phyloP scores from a whole-genome alignment of 2,888 invertebrate genomes.

The Brachycybe producta region DNA sequence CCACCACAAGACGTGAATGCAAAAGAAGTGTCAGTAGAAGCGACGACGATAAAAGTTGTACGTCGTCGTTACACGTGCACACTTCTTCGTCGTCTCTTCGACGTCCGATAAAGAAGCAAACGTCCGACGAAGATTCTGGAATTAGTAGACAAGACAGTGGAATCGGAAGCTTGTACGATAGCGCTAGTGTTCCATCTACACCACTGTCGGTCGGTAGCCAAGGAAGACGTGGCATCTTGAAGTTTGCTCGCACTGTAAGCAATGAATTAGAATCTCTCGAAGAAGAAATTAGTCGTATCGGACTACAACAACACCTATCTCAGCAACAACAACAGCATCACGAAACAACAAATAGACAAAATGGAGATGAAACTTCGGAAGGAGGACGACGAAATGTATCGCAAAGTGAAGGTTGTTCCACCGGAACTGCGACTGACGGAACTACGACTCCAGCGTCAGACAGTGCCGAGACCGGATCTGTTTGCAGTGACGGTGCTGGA shows the following conservation, averaged over 20 bases:
- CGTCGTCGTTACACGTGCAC: background rate
- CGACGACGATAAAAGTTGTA: too few relatives aligned
- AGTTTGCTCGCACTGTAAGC: conserved; percentile 7
- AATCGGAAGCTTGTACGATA: conserved; percentile 12
- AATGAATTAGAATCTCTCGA: conserved; percentile 9
- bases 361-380: background rate
- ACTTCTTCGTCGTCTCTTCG: background rate
- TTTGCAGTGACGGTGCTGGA: conserved; percentile 15
- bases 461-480: conserved; percentile 52
- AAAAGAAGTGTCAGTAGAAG: conserved; percentile 10
- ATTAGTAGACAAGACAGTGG: conserved; percentile 13
- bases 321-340: background rate
- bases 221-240: background rate
- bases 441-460: conserved; percentile 22
- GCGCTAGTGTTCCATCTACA: conserved; percentile 4
- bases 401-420: conserved; percentile 22
- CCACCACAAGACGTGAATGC: conserved; percentile 1
- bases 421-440: background rate
- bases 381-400: background rate
- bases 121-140: background rate
- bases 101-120: background rate
- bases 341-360: background rate
- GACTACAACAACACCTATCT: background rate
- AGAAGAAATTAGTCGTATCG: conserved; percentile 8
- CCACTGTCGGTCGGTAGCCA: background rate